Base-by-base conservation (phyloP, 2,888 invertebrate species). In the Monochamus alternatus region DNA sequence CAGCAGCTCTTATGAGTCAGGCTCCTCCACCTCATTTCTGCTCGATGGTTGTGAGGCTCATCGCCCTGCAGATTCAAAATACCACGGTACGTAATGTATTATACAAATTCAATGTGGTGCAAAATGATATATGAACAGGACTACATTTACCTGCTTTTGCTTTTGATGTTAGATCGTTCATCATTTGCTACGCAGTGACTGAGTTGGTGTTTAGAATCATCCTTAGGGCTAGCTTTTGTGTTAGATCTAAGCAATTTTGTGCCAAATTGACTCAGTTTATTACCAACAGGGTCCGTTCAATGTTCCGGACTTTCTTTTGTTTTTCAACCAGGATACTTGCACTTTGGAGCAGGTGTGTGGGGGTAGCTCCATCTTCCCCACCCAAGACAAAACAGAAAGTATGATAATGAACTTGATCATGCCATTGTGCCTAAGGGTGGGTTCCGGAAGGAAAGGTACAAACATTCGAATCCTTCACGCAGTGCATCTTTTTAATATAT, bases 261-360 rank as follows among this genome's bases (percentile, higher is more conserved):
- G 22, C 59, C 51, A 58, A 10, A 47, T 52, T 64, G 55, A 73
- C 31, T 7, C 3, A 44, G 62, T 62, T 58, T 74, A 22, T 74
- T 58, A 51, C 64, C 52, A 22, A 55, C 73, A 76, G 76, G 76
- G 51, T 32, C 75, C 75, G 47, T 75, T n/a, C 68, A 75, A 75
- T 64, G 73, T 75, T 22, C 75, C 75, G 68, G 75, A 75, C 44
- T 75, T 76, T 66, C 74, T 76, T 55, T 69, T 74, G 30, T 62
- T 66, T 74, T 74, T 74, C 60, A 77, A 84, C 52, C 86, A 94
- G 92, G 97, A 97, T 85, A 94, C 94, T 76, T 97, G 96, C 86
- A 95, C 96, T 0, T 89, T 99, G 83, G 98, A 99, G 86, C 97
- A 97, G 89, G 96, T 98, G 81, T 98, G 98, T 88, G 97, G 98